Percentiles rank a stretch among this genome's conserved stretches.
phyloP scores from a whole-genome alignment of 1,140 invertebrate genomes.

The Drosophila pachea region DNA sequence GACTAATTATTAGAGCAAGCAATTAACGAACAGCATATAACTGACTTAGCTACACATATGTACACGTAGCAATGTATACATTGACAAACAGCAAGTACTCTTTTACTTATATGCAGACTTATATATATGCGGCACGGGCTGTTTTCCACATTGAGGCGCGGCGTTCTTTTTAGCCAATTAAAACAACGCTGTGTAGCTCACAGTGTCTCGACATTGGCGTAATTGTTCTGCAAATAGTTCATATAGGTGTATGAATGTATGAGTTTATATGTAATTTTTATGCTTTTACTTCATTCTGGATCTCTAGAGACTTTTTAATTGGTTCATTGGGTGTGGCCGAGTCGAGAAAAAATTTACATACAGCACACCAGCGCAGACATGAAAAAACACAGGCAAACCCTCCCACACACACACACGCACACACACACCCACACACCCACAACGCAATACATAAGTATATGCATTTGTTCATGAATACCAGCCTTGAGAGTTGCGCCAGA shows the following conservation, averaged over 20 bases:
- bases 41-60: background rate
- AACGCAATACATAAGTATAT: background rate
- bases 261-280: background rate
- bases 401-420: slow-evolving; percentile 4
- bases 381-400: background rate
- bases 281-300: background rate
- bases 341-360: slow-evolving; percentile 34
- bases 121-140: no score
- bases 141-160: background rate
- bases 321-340: slow-evolving; percentile 33
- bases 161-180: slow-evolving; percentile 43
- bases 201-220: background rate
- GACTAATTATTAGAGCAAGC: slow-evolving; percentile 55
- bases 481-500: slow-evolving; percentile 6
- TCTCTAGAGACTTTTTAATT: slow-evolving; percentile 32
- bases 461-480: background rate
- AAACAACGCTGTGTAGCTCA: slow-evolving; percentile 25
- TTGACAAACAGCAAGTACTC: no score
- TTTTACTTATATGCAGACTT: no score
- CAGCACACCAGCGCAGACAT: background rate
- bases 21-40: slow-evolving; percentile 38
- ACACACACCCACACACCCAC: slow-evolving; percentile 2
- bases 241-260: background rate
- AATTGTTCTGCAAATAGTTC: background rate
- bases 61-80: background rate